These are phyloP conservation scores for Seira sanloemensis DNA, from an alignment of 2,888 invertebrate species.

Conservation along the genomic window DNA sequence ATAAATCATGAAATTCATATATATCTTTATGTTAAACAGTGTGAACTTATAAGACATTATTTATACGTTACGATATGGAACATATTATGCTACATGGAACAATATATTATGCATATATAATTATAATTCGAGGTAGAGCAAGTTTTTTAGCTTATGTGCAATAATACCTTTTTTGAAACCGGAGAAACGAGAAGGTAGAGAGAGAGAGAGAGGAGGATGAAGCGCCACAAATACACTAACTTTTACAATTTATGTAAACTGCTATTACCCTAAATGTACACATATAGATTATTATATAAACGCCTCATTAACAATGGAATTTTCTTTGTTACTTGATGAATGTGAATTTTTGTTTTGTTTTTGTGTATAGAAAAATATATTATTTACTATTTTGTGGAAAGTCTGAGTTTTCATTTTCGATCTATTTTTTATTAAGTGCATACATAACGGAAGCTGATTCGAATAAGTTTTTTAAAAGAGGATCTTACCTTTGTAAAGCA, in stretches of 20 bases:
- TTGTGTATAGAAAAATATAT: neutral
- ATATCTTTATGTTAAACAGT: slow-evolving; percentile 34
- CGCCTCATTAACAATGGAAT: no score
- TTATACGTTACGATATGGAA: slow-evolving; percentile 27
- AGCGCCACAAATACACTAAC: slow-evolving; percentile 33
- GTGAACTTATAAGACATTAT: slow-evolving; percentile 58
- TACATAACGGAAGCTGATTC: neutral
- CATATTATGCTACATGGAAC: neutral
- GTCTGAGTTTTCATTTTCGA: neutral
- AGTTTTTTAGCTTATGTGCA: slow-evolving; percentile 52
- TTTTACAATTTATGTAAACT: neutral
- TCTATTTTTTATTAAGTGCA: neutral
- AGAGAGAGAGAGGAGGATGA: no score
- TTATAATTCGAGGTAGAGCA: neutral
- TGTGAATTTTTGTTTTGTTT: neutral
- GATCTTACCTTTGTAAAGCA: slow-evolving; percentile 39
- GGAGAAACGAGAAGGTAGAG: no score
- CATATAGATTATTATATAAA: no score
- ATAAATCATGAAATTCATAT: slow-evolving; percentile 50
- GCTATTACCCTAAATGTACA: no score
- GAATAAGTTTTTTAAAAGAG: neutral
- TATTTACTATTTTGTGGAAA: neutral
- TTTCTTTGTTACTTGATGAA: neutral
- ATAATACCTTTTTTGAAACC: slow-evolving; percentile 25
- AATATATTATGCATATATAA: slow-evolving; percentile 13